Conservation (phyloP, 2,113 vertebrate genomes). For the Corythoichthys haematopterus region DNA sequence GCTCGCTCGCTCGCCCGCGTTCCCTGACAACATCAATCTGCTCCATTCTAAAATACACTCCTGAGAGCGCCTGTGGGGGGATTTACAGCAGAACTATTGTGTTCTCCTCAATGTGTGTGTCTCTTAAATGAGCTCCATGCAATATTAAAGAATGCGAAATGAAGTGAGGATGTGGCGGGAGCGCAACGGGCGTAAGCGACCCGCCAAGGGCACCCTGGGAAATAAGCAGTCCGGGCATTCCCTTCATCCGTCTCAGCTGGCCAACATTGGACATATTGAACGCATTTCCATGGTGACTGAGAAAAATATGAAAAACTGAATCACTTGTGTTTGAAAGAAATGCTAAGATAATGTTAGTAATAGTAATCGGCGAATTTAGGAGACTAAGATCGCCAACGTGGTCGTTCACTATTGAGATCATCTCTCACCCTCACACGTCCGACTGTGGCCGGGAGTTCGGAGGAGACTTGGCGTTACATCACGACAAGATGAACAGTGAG, state of each 20-base stretch:
- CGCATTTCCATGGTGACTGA: conserved; percentile 7
- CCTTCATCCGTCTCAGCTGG: conserved; percentile 46
- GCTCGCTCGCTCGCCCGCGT: no score
- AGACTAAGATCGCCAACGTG: neutral
- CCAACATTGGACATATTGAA: conserved; percentile 20
- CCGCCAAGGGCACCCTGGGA: conserved; percentile 62
- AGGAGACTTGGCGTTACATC: neutral
- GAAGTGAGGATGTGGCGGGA: conserved; percentile 42
- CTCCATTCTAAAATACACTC: conserved; percentile 83
- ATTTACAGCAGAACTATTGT: conserved; percentile 6
- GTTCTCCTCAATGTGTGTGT: neutral
- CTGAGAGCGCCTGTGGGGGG: conserved; percentile 31
- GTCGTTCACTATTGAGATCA: neutral
- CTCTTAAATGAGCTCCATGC: conserved; percentile 84
- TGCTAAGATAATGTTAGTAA: no score
- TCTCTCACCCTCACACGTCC: neutral
- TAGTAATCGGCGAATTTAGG: neutral
- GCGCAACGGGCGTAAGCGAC: conserved; percentile 41
- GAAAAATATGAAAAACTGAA: neutral
- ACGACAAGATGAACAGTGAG: conserved; percentile 7
- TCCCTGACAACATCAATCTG: conserved; percentile 83
- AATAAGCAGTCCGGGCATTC: conserved; percentile 57
- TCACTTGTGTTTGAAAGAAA: neutral
- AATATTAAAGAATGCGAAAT: conserved; percentile 85
- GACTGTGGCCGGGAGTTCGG: neutral